Percentiles rank a stretch among this genome's conserved stretches.
Evolutionary conservation across 2,113 vertebrate genomes (phyloP).

Genomic region (Anarrhichthys ocellatus): DNA sequence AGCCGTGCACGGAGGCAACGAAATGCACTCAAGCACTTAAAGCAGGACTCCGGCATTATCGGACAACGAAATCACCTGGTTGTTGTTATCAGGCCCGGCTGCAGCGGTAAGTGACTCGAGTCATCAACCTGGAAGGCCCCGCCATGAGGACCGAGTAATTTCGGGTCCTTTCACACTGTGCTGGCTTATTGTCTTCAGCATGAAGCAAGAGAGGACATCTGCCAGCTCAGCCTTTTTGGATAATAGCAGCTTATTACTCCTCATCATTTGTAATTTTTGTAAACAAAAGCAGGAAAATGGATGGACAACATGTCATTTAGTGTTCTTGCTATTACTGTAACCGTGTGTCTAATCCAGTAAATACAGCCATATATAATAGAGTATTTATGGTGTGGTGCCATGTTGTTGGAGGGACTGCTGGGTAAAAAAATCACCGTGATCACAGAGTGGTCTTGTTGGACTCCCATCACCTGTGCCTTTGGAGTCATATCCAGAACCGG

Average conservation of each 20-base stretch:
- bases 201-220: not conserved
- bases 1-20: too few relatives aligned
- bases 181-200: not conserved
- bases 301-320: not conserved
- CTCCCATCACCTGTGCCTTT: conserved; percentile 36
- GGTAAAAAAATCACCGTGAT: conserved; percentile 5
- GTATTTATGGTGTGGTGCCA: conserved; percentile 12
- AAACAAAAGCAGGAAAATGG: conserved; percentile 26
- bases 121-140: conserved; percentile 5
- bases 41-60: conserved; percentile 1
- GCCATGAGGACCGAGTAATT: not conserved
- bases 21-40: not conserved
- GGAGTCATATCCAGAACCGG: conserved; percentile 23
- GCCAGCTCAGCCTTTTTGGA: conserved; percentile 21
- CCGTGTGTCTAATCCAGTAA: conserved; percentile 5
- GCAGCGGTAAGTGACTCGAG: not conserved
- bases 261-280: conserved; percentile 27
- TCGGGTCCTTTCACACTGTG: not conserved
- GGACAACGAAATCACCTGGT: not conserved
- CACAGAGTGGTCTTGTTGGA: conserved; percentile 26
- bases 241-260: conserved; percentile 18
- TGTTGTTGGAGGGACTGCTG: conserved; percentile 22
- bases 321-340: not conserved
- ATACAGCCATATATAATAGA: not conserved
- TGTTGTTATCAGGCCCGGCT: not conserved